These are phyloP conservation scores for Cottoperca gobio DNA, from an alignment of 2,797 vertebrate genomes.

Conservation along the genomic window DNA sequence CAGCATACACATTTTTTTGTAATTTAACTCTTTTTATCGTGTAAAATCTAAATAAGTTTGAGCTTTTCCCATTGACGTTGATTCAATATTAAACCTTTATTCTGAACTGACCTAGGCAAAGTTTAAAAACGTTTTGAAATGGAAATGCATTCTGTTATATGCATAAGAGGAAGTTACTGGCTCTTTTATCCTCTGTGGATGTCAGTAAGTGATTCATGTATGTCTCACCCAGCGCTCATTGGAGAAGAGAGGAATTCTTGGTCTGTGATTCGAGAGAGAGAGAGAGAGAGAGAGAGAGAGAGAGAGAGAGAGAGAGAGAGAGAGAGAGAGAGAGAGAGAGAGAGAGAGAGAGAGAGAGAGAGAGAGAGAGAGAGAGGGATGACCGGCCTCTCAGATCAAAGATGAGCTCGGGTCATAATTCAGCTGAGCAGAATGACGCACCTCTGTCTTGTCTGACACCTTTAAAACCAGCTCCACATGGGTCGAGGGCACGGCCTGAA, in stretches of 20 bases:
- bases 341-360: slow-evolving; percentile 17
- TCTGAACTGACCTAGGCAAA: neutral
- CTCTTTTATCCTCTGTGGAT: slow-evolving; percentile 4
- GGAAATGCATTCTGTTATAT: neutral
- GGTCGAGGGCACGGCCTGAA: slow-evolving; percentile 61
- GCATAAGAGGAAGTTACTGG: neutral
- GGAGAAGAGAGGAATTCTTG: slow-evolving; percentile 34
- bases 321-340: slow-evolving; percentile 13
- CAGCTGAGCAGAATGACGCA: slow-evolving; percentile 76
- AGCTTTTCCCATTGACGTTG: neutral
- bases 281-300: slow-evolving; percentile 25
- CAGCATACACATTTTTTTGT: neutral
- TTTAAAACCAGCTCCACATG: slow-evolving; percentile 84
- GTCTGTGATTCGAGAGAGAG: slow-evolving; percentile 41
- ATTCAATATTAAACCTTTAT: neutral
- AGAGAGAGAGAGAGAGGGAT: slow-evolving; percentile 21
- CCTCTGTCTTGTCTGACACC: slow-evolving; percentile 82
- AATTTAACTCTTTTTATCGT: neutral
- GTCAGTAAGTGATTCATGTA: slow-evolving; percentile 37
- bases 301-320: slow-evolving; percentile 9
- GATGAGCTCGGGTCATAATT: slow-evolving; percentile 78
- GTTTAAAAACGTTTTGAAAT: neutral
- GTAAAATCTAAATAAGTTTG: neutral
- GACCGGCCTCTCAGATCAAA: slow-evolving; percentile 81
- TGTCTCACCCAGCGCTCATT: slow-evolving; percentile 23